Evolutionary conservation across 64 coral and sea anemone genomes (phyloP).

Genomic region (Dendrophyllia cribrosa): DNA sequence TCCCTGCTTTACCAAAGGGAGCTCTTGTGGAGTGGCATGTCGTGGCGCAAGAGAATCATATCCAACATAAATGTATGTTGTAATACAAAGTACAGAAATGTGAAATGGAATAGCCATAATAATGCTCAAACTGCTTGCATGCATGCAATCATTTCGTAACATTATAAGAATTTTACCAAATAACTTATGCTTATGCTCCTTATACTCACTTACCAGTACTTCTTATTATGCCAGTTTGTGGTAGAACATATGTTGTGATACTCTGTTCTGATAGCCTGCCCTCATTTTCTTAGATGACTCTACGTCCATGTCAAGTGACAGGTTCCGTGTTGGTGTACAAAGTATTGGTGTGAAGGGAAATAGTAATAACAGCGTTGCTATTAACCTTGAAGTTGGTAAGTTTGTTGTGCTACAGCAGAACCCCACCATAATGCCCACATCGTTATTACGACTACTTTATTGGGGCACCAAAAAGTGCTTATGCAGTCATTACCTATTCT

Average conservation of each 20-base stretch:
- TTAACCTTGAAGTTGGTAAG: slow-evolving; percentile 50
- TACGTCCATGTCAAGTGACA: neutral
- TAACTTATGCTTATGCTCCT: no score
- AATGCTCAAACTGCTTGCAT: neutral
- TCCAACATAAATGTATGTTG: slow-evolving; percentile 67
- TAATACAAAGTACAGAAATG: neutral
- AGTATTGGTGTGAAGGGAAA: neutral
- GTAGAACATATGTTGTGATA: no score
- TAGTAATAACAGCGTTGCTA: neutral
- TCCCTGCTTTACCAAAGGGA: slow-evolving; percentile 73
- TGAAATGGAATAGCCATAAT: neutral
- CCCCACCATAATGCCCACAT: no score
- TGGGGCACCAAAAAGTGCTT: no score
- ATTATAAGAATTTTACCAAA: no score
- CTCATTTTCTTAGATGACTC: neutral
- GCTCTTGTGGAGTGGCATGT: slow-evolving; percentile 88
- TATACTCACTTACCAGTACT: no score
- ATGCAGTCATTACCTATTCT: no score
- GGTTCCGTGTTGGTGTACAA: neutral
- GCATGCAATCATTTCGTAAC: no score
- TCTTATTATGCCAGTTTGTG: no score
- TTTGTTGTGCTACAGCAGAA: neutral
- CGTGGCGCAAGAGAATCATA: slow-evolving; percentile 35
- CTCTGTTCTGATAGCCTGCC: neutral
- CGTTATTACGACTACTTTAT: no score